These are phyloP conservation scores for Sebastiscus tertius DNA, from an alignment of 2,797 vertebrate species.

Conservation along the genomic window DNA sequence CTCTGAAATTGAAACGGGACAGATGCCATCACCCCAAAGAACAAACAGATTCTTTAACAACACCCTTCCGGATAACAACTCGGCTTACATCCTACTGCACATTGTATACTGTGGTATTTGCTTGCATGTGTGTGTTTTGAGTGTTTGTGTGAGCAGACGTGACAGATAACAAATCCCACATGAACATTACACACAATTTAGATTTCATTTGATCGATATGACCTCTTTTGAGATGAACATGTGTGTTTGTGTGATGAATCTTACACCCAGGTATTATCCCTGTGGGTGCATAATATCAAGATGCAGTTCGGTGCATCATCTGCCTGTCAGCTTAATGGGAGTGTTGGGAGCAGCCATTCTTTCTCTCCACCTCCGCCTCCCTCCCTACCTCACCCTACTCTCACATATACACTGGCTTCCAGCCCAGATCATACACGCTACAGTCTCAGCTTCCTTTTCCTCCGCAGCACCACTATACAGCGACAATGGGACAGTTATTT, in stretches of 20 bases:
- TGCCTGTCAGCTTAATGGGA: constrained; percentile 47
- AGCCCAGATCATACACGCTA: constrained; percentile 48
- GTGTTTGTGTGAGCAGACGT: not conserved
- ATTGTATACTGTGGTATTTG: not conserved
- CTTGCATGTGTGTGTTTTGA: not conserved
- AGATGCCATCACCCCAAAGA: constrained; percentile 1
- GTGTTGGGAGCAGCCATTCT: constrained; percentile 39
- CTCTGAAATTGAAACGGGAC: constrained; percentile 34
- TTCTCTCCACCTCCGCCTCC: constrained; percentile 30
- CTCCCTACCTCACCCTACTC: constrained; percentile 6
- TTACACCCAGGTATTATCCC: constrained; percentile 7
- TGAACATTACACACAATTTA: not conserved
- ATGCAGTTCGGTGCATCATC: constrained; percentile 47
- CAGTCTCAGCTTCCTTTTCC: constrained; percentile 13
- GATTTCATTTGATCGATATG: not conserved
- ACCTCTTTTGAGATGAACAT: not conserved
- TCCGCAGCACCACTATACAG: constrained; percentile 47
- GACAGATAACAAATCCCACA: not conserved
- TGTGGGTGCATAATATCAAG: constrained; percentile 14
- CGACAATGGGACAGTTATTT: constrained; percentile 28
- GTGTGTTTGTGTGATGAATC: not conserved
- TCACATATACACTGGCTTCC: constrained; percentile 40
- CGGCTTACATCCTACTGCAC: not conserved
- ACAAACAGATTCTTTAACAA: not conserved
- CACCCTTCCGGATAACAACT: not conserved